These are phyloP conservation scores for Stenodema calcarata DNA, from an alignment of 2,888 invertebrate genomes.

Conservation along the genomic window DNA sequence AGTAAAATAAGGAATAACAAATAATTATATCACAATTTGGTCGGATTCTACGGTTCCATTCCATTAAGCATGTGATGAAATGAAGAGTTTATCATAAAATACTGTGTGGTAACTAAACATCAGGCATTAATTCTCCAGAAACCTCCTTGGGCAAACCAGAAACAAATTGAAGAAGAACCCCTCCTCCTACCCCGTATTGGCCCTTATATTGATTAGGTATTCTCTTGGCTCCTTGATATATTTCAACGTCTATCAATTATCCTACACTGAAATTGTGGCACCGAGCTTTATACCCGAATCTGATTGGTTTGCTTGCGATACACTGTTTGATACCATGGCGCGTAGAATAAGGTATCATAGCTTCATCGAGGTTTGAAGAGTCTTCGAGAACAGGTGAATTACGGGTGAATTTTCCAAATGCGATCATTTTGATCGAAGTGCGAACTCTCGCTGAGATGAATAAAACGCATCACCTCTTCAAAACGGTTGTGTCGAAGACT, in stretches of 20 bases:
- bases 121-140: background rate
- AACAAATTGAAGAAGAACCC: background rate
- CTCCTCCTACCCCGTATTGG: background rate
- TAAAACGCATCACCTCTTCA: constrained; percentile 51
- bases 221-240: background rate
- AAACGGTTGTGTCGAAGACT: constrained; percentile 52
- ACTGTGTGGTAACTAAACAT: too few relatives aligned
- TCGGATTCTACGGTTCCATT: too few relatives aligned
- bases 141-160: background rate
- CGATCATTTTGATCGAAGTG: constrained; percentile 46
- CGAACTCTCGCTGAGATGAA: constrained; percentile 51
- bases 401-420: constrained; percentile 51
- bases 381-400: constrained; percentile 54
- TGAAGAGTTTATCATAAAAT: too few relatives aligned
- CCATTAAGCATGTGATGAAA: too few relatives aligned
- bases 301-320: constrained; percentile 54
- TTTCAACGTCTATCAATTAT: background rate
- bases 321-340: constrained; percentile 46
- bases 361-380: constrained; percentile 54
- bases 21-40: too few relatives aligned
- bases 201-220: background rate
- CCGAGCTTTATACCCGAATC: background rate
- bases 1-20: too few relatives aligned
- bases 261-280: background rate
- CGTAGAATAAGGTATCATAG: constrained; percentile 45